Evolutionary conservation across 2,797 vertebrate species (phyloP), one percentile per base, ranked within the genome.

Genomic region (Manis pentadactyla): DNA sequence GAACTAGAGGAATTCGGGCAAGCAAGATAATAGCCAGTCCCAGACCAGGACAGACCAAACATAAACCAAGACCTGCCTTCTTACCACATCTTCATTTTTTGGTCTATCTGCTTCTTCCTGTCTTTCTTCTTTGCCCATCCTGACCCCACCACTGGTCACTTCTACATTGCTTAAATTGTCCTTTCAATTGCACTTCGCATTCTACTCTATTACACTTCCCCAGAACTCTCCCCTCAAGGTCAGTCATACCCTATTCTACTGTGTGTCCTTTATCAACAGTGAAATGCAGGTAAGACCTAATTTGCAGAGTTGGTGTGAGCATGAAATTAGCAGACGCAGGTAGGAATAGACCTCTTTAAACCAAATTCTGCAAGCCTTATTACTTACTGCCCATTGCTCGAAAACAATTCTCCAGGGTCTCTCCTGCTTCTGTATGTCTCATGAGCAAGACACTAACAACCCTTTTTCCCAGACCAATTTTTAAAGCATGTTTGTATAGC

Each of bases 1-100:
- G 63, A 90, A 87, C 82, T 77, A n/a, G 66, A 83, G 69, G 89
- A 49, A 86, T 46, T 71, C 49, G 17, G 19, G 55, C 34, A 91
- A 14, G 46, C 34, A 59, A 64, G 78, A 55, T 4, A 53, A 11
- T 46, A 51, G 31, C 53, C 66, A 37, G 8, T 57, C 10, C 49
- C 63, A 42, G 77, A 7, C 23, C 51, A 55, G 68, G 75, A 74
- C 5, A 61, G 53, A 57, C 29, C 42, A 46, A 64, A 74, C 68
- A 34, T 46, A 92, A 42, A 53, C 46, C 7, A 37, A 61, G 59
- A 61, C 11, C 14, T 42, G 18, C 17, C 0, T 5, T 57, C 34
- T 49, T 63, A 42, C 13, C 31, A 7, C 53, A 59, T 27, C 39
- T 84, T 61, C 46, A 4, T 78, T 92, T 94, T 61, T 46, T 57